Base-by-base conservation (phyloP, 2,113 vertebrate genomes). In the Cephalopterus ornatus region DNA sequence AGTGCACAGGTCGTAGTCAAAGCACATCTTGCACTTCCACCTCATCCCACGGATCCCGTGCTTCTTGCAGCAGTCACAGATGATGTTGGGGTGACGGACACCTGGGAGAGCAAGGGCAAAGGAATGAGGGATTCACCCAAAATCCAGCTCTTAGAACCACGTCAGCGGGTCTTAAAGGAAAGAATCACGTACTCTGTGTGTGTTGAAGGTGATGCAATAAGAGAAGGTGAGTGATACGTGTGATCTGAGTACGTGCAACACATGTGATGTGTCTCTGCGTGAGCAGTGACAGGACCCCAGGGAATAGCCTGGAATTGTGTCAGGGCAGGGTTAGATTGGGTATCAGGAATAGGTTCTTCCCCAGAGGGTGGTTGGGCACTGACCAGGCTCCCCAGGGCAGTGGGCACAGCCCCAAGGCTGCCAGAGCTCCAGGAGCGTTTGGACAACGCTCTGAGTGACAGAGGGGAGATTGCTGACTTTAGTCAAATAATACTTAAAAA, bases 21-120 rank as follows among this genome's bases (percentile, higher is more conserved):
- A 99, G 97, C 99, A 99, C 93, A 99, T 98, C 15, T 99, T 99
- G 97, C 99, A 99, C 82, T 99, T 99, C 99, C 99, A 99, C 62
- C 99, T 98, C 99, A 99, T 99, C 61, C 99, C 99, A 39, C 99
- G 98, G 61, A 99, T 99, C 2, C 99, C 99, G 2, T 99, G 99
- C 96, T 99, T 99, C 98, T 99, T 99, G 97, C 99, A 99, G 95
- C 99, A 99, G 98, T 99, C 99, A 11, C 99, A 99, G 97, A 99
- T 99, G 95, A 99, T 99, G 96, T 99, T 99, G 81, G 99, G 99
- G 96, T 99, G 99, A 28, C 99, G 99, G 41, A 99, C 99, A 23
- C 99, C 99, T 99, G 73, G 5, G 17, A 77, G 46, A 58, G 59
- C 3, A 46, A 32, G 66, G 74, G 71, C 5, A 50, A 37, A 53